Conservation (phyloP, 1,140 invertebrate species). For the Andricus grossulariae region DNA sequence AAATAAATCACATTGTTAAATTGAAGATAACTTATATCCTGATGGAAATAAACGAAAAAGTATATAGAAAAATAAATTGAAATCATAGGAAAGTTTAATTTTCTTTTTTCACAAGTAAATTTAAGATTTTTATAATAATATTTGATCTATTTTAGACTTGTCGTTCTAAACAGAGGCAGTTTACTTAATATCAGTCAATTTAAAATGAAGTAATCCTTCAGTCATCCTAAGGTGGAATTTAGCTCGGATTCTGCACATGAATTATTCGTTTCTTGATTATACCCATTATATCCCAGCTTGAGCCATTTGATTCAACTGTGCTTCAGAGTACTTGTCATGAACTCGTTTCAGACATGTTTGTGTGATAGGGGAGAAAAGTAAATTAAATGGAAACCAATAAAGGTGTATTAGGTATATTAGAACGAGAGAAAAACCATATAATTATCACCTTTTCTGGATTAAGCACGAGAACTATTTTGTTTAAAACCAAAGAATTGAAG, state of each 20-base stretch:
- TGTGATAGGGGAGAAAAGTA: not conserved
- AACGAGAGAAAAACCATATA: not conserved
- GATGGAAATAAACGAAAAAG: no score
- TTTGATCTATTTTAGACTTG: no score
- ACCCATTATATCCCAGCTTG: not conserved
- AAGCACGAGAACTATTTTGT: no score
- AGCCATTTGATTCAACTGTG: not conserved
- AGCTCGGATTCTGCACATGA: not conserved
- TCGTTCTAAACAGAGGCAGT: not conserved
- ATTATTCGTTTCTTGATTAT: conserved; percentile 23
- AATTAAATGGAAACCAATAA: not conserved
- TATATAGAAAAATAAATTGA: not conserved
- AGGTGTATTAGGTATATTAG: not conserved
- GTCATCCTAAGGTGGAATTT: not conserved
- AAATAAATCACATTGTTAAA: no score
- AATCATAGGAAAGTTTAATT: not conserved
- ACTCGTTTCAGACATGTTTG: conserved; percentile 13
- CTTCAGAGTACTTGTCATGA: not conserved
- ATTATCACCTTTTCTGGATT: not conserved
- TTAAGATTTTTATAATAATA: no score
- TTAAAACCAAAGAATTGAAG: no score
- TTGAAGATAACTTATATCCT: no score
- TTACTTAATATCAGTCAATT: not conserved
- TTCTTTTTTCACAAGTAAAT: not conserved
- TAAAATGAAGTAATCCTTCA: not conserved